phyloP scores from a whole-genome alignment of 2,888 invertebrate genomes.

The Tortrix viridana region DNA sequence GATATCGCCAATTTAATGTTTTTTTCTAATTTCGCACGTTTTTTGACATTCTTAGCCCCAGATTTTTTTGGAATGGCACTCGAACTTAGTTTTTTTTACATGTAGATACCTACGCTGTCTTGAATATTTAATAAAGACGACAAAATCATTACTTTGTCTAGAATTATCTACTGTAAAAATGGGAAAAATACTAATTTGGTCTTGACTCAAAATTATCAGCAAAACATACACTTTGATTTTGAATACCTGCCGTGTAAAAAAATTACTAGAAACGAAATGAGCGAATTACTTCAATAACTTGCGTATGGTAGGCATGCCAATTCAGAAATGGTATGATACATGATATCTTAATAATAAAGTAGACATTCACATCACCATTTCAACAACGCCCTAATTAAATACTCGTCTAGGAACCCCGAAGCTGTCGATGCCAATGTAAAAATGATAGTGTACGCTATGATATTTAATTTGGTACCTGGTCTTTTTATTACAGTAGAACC shows the following conservation, averaged over 20 bases:
- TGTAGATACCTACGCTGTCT: not conserved
- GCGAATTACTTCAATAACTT: not conserved
- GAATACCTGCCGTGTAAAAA: constrained; percentile 1
- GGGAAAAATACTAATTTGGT: not conserved
- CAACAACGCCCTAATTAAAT: too few relatives aligned
- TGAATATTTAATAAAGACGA: not conserved
- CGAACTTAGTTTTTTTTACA: not conserved
- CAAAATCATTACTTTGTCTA: not conserved
- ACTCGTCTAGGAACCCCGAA: too few relatives aligned
- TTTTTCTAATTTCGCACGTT: not conserved
- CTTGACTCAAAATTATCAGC: not conserved
- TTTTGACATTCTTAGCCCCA: not conserved
- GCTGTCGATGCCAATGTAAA: too few relatives aligned
- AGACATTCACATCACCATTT: too few relatives aligned
- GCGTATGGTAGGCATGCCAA: not conserved
- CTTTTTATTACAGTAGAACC: too few relatives aligned
- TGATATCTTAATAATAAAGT: too few relatives aligned
- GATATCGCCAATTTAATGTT: too few relatives aligned
- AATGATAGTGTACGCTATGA: too few relatives aligned
- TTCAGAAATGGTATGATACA: too few relatives aligned
- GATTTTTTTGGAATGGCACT: not conserved
- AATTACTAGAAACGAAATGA: not conserved
- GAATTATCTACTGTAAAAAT: not conserved
- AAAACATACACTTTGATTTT: not conserved
- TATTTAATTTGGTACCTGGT: too few relatives aligned